Evolutionary conservation across 2,888 invertebrate genomes (phyloP), one percentile per base, ranked within the genome.

Genomic region (Plutella xylostella): DNA sequence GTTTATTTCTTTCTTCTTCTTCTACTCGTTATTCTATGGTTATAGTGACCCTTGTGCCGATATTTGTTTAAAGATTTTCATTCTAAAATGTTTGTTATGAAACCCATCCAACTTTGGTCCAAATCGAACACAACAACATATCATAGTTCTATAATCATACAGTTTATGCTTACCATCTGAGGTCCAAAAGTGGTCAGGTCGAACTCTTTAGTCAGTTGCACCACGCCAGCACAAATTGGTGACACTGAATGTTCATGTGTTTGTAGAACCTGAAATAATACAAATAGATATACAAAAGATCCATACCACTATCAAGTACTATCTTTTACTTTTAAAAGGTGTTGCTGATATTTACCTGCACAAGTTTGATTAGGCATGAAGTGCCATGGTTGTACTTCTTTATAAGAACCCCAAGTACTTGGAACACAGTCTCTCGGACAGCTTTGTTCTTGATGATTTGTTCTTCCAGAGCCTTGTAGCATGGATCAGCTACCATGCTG

Each of bases 381-480:
- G 91, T 86, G 0, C 92, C 92, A 73, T 96, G 94, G 63, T 92
- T 93, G 65, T 94, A 94, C 42, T 88, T 89, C 65, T 92, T 94
- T 17, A 96, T 89, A 37, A 95, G 85, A 2, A 88, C 86, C 12
- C 94, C 95, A 47, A 97, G 80, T 31, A 96, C 88, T 84, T 93
- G 90, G 61, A 91, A 90, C 4, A 95, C 85, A 12, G 90, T 89
- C 53, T 90, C 89, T 48, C 89, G 85, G 0, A 86, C 78, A 39
- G 87, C 77, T 52, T 90, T 91, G 53, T 89, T 87, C 68, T 77
- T 89, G 56, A 70, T 89, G 68, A 72, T 79, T 40, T 86, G 85
- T 53, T 88, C 87, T 61, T 90, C 89, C 40, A 91, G 64, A 37
- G 87, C 85, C 63, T 89, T 90, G 70, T 93, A 94, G 61, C 93